Conservation (phyloP, 2,888 invertebrate species). For the Callyntrura sp. region DNA sequence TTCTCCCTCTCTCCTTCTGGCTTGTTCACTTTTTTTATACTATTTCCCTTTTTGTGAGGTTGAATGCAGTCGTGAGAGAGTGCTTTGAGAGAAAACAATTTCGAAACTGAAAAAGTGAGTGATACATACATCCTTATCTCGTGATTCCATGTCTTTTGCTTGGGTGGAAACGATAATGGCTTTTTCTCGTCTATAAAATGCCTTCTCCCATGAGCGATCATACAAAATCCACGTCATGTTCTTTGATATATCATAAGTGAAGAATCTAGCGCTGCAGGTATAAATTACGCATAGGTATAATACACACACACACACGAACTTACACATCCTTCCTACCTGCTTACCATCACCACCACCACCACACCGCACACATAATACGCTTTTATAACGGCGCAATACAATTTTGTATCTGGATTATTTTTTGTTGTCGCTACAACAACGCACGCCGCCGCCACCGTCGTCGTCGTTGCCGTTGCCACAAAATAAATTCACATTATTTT, state of each 20-base stretch:
- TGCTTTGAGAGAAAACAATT: constrained; percentile 59
- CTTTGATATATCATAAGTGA: constrained; percentile 60
- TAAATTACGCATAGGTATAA: neutral
- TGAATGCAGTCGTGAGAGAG: neutral
- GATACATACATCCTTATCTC: constrained; percentile 67
- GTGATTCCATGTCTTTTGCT: constrained; percentile 71
- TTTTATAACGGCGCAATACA: neutral
- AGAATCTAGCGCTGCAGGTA: neutral
- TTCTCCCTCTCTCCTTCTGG: too few species aligned
- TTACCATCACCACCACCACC: neutral
- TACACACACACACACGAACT: neutral
- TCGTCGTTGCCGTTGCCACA: neutral
- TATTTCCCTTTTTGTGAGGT: neutral
- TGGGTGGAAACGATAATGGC: constrained; percentile 74
- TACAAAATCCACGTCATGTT: constrained; percentile 65
- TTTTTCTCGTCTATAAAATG: constrained; percentile 67
- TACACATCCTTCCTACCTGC: neutral
- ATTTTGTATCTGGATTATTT: constrained; percentile 7
- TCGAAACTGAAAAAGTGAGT: constrained; percentile 63
- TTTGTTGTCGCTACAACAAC: constrained; percentile 17
- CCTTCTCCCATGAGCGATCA: constrained; percentile 71
- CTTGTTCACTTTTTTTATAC: constrained; percentile 26
- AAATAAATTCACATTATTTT: constrained; percentile 24
- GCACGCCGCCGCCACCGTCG: neutral
- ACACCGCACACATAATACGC: neutral